Percentiles rank a stretch among this genome's conserved stretches.
Evolutionary conservation across 2,113 vertebrate genomes (phyloP).

Genomic region (Channa maculata): DNA sequence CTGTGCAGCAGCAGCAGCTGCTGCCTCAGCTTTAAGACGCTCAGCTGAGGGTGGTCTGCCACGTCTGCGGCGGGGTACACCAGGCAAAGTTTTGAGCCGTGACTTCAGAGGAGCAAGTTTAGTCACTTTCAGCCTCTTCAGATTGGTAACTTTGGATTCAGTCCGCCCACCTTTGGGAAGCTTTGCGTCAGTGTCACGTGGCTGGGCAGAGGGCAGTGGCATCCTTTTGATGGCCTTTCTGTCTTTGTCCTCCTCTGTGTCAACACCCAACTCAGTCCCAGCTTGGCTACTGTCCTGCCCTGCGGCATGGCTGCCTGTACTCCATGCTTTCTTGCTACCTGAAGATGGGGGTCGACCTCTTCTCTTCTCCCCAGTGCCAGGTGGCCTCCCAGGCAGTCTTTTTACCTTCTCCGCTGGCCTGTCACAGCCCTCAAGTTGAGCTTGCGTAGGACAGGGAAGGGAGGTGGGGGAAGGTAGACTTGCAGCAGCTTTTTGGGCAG

Average conservation of each 20-base stretch:
- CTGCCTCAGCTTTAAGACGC: conserved; percentile 88
- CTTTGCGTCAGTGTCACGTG: conserved; percentile 71
- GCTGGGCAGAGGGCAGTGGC: conserved; percentile 73
- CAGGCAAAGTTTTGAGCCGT: conserved; percentile 90
- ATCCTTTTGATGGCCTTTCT: conserved; percentile 88
- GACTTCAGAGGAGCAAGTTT: conserved; percentile 94
- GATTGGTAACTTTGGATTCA: conserved; percentile 85
- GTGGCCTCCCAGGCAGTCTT: conserved; percentile 85
- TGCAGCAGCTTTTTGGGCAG: conserved; percentile 73
- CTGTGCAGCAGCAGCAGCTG: conserved; percentile 80
- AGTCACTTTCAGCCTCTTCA: conserved; percentile 92
- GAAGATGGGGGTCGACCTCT: conserved; percentile 94
- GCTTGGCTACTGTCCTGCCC: conserved; percentile 81
- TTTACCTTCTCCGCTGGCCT: conserved; percentile 90
- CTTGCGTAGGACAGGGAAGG: conserved; percentile 75
- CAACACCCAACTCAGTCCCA: conserved; percentile 67
- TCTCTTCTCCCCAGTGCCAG: conserved; percentile 89
- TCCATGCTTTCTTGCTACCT: conserved; percentile 85
- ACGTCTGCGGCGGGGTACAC: conserved; percentile 87
- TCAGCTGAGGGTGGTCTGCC: conserved; percentile 94
- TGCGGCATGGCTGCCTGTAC: conserved; percentile 77
- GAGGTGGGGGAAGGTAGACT: conserved; percentile 59
- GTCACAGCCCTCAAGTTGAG: conserved; percentile 84
- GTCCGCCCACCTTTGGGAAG: conserved; percentile 71
- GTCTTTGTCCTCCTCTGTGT: conserved; percentile 86